Evolutionary conservation across 2,888 invertebrate genomes (phyloP), one percentile per base, ranked within the genome.

Genomic region (Agriopis leucophaearia): DNA sequence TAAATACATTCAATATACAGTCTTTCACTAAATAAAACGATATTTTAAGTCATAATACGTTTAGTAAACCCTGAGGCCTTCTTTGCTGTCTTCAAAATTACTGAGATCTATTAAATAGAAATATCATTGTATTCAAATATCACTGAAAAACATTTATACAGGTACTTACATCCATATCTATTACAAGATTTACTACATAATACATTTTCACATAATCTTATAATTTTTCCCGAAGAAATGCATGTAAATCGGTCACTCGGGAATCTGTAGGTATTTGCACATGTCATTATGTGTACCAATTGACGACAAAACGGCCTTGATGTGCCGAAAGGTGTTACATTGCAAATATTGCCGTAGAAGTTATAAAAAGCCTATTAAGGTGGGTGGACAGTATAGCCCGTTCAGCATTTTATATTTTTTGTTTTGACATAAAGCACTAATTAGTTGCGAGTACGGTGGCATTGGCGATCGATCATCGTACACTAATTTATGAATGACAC

Each of bases 301-400:
- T 67, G 66, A 59, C 62, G 61, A 69, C 59, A 51, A 63, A 47
- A 42, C 63, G 76, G 62, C 81, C 83, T 84, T 83, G 80, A 78
- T 73, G 72, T 74, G 62, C 69, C 68, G 74, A 78, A 76, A 77
- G 74, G 76, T 77, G 77, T 66, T 76, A 70, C 72, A 66, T 55
- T 80, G 82, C 82, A 81, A 81, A 81, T 78, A 81, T 76, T 77
- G 51, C 67, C 78, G 80, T 80, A 74, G 61, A 67, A 72, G 70
- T 69, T 77, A 64, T 73, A 73, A 76, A 80, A 78, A 76, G 60
- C 59, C 45, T 62, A 75, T 74, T 71, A 72, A 77, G 71, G 81
- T 80, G 73, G 81, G 83, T 75, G 80, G 71, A 13, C 51, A 54
- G 70, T 78, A 72, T 68, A 69, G 74, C 60, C 50, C 45, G 78